These are phyloP conservation scores for Siphonodentalium dalli DNA, from an alignment of 2,888 invertebrate genomes.

Conservation along the genomic window DNA sequence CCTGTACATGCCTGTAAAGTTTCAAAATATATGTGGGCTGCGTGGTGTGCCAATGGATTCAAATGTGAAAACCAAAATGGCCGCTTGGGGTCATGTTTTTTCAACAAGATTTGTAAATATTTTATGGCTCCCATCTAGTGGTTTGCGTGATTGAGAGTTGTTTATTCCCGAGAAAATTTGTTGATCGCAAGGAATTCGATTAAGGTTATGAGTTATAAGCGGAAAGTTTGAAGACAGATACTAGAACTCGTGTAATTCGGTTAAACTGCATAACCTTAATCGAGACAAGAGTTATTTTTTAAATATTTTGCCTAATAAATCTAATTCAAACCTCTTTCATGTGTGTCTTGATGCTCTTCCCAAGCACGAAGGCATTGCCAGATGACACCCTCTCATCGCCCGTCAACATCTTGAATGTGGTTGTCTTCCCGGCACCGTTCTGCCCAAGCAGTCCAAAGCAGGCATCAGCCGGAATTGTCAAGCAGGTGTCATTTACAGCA, in stretches of 20 bases:
- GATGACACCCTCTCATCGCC: slow-evolving; percentile 67
- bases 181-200: background rate
- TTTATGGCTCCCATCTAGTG: too few species aligned
- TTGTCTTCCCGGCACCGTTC: slow-evolving; percentile 90
- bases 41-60: too few species aligned
- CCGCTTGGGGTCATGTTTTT: too few species aligned
- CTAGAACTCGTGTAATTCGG: background rate
- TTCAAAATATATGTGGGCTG: too few species aligned
- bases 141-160: too few species aligned
- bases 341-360: slow-evolving; percentile 45
- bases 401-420: slow-evolving; percentile 78
- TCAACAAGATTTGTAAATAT: too few species aligned
- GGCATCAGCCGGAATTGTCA: slow-evolving; percentile 67
- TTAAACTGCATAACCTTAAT: too few species aligned
- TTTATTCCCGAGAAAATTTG: too few species aligned
- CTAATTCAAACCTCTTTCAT: slow-evolving; percentile 37
- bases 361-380: slow-evolving; percentile 69
- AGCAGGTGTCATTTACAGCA: slow-evolving; percentile 55
- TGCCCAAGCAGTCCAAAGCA: slow-evolving; percentile 85
- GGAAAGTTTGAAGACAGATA: background rate
- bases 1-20: too few species aligned
- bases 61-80: too few species aligned
- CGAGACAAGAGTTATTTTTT: too few species aligned
- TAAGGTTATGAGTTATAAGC: too few species aligned
- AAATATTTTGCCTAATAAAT: background rate